Base-by-base conservation (phyloP, 1,140 invertebrate genomes). In the Periplaneta americana region DNA sequence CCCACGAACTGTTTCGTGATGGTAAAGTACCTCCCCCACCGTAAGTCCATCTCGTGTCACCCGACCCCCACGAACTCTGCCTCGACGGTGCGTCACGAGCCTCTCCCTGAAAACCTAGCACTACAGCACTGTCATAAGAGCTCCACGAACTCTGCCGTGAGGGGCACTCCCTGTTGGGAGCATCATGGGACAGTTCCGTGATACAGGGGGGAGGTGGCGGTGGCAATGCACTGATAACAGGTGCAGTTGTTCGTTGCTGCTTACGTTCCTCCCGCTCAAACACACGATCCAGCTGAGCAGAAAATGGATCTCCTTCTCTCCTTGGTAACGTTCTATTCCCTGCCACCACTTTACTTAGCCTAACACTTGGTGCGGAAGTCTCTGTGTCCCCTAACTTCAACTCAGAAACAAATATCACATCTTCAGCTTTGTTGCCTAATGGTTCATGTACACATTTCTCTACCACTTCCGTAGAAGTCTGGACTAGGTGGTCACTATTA, bases 11-110 rank as follows among this genome's bases (percentile, higher is more conserved):
- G 82, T 94, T 95, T 36, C 94, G 88, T 28, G 93, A 93, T 2
- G 93, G 92, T 48, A 92, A 83, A 4, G 84, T 85, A 17, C 84
- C 84, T 17, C 76, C 83, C n/a, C 84, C 84, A 18, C 76, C 82
- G n/a, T 75, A 77, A 4, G 91, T 91, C 34, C 66, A 82, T n/a
- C 91, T 87, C 81, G 91, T 92, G 86, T 95, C 93, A 39, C 92
- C 92, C 8, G 93, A 94, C 77, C 95, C 94, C 95, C 95, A 96
- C 34, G 95, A 96, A 84, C 94, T 94, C 86, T 96, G 94, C 33
- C 95, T 91, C n/a, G 94, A 95, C 3, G 93, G 90, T 35, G 88
- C 87, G 81, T 93, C 92, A 31, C 87, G 86, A 80, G 82, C 83
- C 82, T 87, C 87, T 28, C 87, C 85, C 81, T 89, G 90, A 82